These are phyloP conservation scores for Gallinago nigripennis DNA, from an alignment of 2,797 vertebrate genomes.

Conservation along the genomic window DNA sequence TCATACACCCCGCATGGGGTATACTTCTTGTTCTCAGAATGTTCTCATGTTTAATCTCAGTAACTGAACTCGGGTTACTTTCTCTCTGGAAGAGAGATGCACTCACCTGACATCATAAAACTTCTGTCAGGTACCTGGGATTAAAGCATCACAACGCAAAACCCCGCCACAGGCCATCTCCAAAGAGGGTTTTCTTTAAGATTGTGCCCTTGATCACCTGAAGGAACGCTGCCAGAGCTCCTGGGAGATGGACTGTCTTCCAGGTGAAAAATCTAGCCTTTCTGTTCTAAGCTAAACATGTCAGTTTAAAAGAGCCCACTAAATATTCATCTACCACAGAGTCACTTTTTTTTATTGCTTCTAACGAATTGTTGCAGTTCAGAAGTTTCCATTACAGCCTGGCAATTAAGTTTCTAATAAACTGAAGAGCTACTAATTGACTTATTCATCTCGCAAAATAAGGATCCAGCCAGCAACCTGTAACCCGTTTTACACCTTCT, in stretches of 20 bases:
- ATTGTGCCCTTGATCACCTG: not conserved
- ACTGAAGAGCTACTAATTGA: constrained; percentile 70
- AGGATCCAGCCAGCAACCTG: constrained; percentile 49
- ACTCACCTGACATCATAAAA: constrained; percentile 62
- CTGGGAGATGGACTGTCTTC: not conserved
- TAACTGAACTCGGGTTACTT: not conserved
- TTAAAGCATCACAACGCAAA: not conserved
- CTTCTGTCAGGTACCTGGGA: constrained; percentile 55
- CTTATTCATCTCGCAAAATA: constrained; percentile 57
- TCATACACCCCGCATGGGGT: not conserved
- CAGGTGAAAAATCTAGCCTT: not conserved
- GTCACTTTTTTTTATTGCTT: constrained; percentile 49
- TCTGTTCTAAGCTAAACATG: not conserved
- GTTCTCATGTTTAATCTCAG: not conserved
- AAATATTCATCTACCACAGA: constrained; percentile 48
- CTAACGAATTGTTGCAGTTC: constrained; percentile 70
- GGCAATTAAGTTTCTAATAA: constrained; percentile 76
- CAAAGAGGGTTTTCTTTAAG: not conserved
- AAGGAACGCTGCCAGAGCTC: not conserved
- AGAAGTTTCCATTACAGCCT: constrained; percentile 72
- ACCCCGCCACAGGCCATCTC: not conserved
- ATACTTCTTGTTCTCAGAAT: not conserved
- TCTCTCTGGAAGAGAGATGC: not conserved
- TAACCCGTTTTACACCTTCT: constrained; percentile 40
- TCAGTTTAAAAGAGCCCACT: constrained; percentile 4